Evolutionary conservation across 1,140 invertebrate genomes (phyloP).

Genomic region (Wiebesia pumilae): DNA sequence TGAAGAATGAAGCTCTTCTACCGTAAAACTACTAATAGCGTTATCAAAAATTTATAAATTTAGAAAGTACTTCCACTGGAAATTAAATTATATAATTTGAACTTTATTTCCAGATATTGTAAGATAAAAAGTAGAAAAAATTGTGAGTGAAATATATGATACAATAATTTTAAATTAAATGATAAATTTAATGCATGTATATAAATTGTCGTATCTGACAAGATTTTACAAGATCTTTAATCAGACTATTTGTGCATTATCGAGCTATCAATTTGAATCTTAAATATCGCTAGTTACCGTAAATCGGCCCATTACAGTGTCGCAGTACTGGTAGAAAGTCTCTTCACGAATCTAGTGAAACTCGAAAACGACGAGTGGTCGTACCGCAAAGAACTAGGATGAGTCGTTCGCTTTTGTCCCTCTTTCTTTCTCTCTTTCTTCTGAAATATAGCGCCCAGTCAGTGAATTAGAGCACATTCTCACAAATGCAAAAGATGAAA

Average conservation of each 20-base stretch:
- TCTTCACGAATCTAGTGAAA: slow-evolving; percentile 24
- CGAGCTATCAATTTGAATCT: slow-evolving; percentile 39
- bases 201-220: slow-evolving; percentile 16
- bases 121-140: too few species aligned
- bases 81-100: too few species aligned
- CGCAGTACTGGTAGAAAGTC: slow-evolving; percentile 5
- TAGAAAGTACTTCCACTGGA: too few species aligned
- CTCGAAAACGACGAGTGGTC: not conserved
- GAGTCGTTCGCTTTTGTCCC: slow-evolving; percentile 1
- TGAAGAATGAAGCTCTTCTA: slow-evolving; percentile 1
- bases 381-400: not conserved
- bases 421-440: slow-evolving; percentile 25
- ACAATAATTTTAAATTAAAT: too few species aligned
- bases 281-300: slow-evolving; percentile 46
- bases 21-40: not conserved
- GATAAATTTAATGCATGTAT: not conserved
- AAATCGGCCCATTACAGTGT: slow-evolving; percentile 39
- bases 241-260: slow-evolving; percentile 30
- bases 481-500: not conserved
- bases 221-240: slow-evolving; percentile 38
- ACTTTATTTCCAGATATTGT: not conserved
- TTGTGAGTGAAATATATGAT: too few species aligned
- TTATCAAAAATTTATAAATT: not conserved
- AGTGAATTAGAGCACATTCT: slow-evolving; percentile 40
- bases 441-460: slow-evolving; percentile 15